phyloP scores from a whole-genome alignment of 2,797 vertebrate genomes.

The Poeciliopsis paucimaculata region DNA sequence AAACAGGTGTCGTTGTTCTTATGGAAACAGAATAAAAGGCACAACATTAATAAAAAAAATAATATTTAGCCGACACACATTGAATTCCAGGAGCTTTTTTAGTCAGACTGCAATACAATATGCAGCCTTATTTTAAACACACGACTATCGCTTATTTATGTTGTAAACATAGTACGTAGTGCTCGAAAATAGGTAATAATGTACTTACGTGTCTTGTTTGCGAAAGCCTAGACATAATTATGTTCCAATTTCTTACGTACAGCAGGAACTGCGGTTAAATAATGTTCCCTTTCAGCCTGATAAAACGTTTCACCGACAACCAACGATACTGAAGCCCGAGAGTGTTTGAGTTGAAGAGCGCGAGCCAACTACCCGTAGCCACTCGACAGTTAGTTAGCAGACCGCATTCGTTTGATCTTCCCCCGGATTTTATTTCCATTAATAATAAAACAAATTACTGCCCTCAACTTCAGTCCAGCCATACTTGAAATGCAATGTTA shows the following conservation, averaged over 20 bases:
- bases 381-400: neutral
- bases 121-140: neutral
- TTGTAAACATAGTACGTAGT: neutral
- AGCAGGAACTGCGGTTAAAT: neutral
- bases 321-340: constrained; percentile 26
- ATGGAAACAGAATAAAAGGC: neutral
- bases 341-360: constrained; percentile 9
- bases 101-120: neutral
- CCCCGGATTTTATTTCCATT: neutral
- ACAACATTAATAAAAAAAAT: neutral
- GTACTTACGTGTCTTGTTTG: constrained; percentile 60
- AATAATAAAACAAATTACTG: neutral
- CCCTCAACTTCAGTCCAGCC: too few species aligned
- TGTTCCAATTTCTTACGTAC: neutral
- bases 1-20: neutral
- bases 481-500: neutral
- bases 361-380: constrained; percentile 17
- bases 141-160: too few species aligned
- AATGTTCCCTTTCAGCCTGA: neutral
- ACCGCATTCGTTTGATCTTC: neutral
- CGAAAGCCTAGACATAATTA: constrained; percentile 12
- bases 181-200: neutral
- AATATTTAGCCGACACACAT: neutral
- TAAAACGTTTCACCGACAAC: neutral
- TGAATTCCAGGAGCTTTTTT: neutral